Base-by-base conservation (phyloP, 2,888 invertebrate species). In the Drosophila kanekoi region DNA sequence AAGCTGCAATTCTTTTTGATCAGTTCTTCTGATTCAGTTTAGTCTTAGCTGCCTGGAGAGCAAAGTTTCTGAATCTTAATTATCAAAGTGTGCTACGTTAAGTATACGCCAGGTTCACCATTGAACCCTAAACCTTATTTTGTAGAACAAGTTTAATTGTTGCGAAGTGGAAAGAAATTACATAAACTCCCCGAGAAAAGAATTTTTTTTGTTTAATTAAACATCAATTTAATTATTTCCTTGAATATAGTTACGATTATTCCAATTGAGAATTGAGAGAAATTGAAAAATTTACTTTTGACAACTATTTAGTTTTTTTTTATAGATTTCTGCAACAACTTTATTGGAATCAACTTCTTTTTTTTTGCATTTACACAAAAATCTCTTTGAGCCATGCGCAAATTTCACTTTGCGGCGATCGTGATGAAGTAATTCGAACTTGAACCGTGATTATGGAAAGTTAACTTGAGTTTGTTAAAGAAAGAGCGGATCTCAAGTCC, bases 371-470 rank as follows among this genome's bases (percentile, higher is more conserved):
- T 65, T 32, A 32, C 32, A 18, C n/a, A 16, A 64, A 56, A 43
- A 53, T 52, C 32, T 45, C 28, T 45, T 58, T 57, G 43, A 58
- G 48, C 41, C 41, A 11, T 61, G 64, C 54, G 33, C 54, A 52
- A 57, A 75, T 75, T 75, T 75, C 74, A 38, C 74, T 59, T 72
- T 48, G 38, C 23, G 3, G 8, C 44, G 38, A 59, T 62, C 74
- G 74, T 75, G 74, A 75, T 75, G 51, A 45, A 77, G 72, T 77
- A 77, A 75, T 75, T 75, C 51, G 47, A 63, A 66, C 74, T 63
- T 59, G 51, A 65, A 37, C n/a, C 43, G 37, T 23, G 18, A 20
- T 38, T 41, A 35, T 62, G 44, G 62, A 77, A 77, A 72, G 72
- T 57, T 56, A 18, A 28, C 20, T 40, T 9, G 16, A 32, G 10